Evolutionary conservation across 2,888 invertebrate species (phyloP), one percentile per base, ranked within the genome.

Genomic region (Pedicia rivosa): DNA sequence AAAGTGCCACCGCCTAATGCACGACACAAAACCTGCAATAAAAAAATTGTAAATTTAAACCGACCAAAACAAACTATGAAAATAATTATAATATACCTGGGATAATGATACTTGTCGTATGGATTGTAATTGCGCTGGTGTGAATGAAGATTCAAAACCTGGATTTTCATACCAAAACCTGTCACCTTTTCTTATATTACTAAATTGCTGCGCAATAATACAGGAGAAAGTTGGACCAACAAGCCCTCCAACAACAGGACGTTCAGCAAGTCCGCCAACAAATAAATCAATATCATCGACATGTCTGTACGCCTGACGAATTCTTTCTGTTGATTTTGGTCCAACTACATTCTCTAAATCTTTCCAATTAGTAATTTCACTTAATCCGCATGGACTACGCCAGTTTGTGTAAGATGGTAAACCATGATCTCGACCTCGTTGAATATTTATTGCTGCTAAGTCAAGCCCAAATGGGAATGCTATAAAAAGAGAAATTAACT

Each of bases 171-270:
- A 84, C 82, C 82, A 82, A 55, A 83, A 82, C 40, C 81, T 63
- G 54, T 83, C 81, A 10, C 83, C 83, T 52, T 73, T 75, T 2
- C 82, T 70, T 2, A 83, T 60, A 50, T 80, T 79, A 8, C 73
- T 67, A 51, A 88, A 88, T 56, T 87, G 86, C 49, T 83, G 82
- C 0, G 83, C 87, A 31, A 88, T 78, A 38, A 90, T 80, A 52
- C 88, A 90, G 19, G 83, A 83, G 48, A 88, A 86, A 0, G 84
- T 83, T 0, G 87, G 86, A 1, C 88, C 88, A 0, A 88, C 81
- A 3, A 87, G 59, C 1, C 82, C 86, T 2, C 80, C 80, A 0
- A 74, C 62, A 0, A 88, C 77, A 0, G 86, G 81, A 25, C 76
- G 70, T 50, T 88, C 88, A 0, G 84, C 77, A 52, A 88, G 68